These are phyloP conservation scores for Aurelia sp. DNA, from an alignment of 30 jellyfish, hydroid and myxozoan species.

Conservation along the genomic window DNA sequence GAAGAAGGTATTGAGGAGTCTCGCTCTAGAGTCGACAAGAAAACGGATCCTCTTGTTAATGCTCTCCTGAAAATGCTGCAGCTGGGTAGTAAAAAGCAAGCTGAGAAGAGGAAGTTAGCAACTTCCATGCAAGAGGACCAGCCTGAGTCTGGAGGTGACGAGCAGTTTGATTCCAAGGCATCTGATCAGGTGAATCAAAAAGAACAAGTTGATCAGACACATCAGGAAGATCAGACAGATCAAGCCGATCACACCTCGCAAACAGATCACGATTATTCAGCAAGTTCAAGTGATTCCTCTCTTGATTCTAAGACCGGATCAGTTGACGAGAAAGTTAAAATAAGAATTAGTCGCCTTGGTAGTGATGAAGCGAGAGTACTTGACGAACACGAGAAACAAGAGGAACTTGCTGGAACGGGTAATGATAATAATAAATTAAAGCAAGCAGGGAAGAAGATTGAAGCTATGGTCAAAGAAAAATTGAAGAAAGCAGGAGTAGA, in stretches of 20 bases:
- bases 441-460: conserved; percentile 81
- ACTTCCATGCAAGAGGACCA: too few species aligned
- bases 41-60: conserved; percentile 17
- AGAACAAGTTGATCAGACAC: neutral
- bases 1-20: neutral
- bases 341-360: conserved; percentile 38
- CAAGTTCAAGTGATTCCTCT: neutral
- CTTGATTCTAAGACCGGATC: neutral
- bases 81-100: conserved; percentile 10
- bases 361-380: conserved; percentile 45
- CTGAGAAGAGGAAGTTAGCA: neutral
- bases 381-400: conserved; percentile 61
- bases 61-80: conserved; percentile 14
- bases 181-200: neutral
- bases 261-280: neutral
- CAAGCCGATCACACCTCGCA: neutral
- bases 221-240: neutral
- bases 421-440: conserved; percentile 17
- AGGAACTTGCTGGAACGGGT: conserved; percentile 30
- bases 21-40: conserved; percentile 3
- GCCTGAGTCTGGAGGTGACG: neutral
- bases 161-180: neutral
- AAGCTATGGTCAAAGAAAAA: conserved; percentile 70
- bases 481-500: conserved; percentile 85
- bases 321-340: conserved; percentile 26